These are phyloP conservation scores for Lutjanus erythropterus DNA, from an alignment of 2,113 vertebrate genomes.

Conservation along the genomic window DNA sequence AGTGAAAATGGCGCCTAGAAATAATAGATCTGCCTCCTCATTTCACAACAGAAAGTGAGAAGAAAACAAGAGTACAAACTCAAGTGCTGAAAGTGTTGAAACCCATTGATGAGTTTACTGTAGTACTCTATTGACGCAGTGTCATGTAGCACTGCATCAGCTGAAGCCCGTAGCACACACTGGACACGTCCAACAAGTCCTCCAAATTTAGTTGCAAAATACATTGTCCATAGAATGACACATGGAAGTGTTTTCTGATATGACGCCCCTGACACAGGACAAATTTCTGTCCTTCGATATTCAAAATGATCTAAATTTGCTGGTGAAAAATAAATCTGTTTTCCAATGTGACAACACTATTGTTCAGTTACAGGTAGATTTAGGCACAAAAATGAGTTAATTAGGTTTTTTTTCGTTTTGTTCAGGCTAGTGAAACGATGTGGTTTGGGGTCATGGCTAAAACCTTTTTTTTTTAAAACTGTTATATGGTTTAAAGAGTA, in stretches of 20 bases:
- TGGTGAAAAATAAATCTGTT: not conserved
- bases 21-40: conserved; percentile 51
- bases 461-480: too few relatives aligned
- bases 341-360: not conserved
- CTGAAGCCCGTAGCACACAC: not conserved
- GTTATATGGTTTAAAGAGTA: too few relatives aligned
- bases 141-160: not conserved
- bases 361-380: not conserved
- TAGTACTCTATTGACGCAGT: not conserved
- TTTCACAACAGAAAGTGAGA: conserved; percentile 32
- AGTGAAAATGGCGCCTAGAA: conserved; percentile 48
- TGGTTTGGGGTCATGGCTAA: not conserved
- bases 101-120: conserved; percentile 18
- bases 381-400: not conserved
- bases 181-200: not conserved
- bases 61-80: conserved; percentile 32
- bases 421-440: not conserved
- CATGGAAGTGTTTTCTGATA: too few relatives aligned
- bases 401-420: not conserved
- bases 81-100: not conserved
- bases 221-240: too few relatives aligned
- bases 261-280: too few relatives aligned
- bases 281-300: not conserved
- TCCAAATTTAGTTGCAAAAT: not conserved
- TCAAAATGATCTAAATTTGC: not conserved